Conservation (phyloP, 2,888 invertebrate species). For the Melangyna quadrimaculata region DNA sequence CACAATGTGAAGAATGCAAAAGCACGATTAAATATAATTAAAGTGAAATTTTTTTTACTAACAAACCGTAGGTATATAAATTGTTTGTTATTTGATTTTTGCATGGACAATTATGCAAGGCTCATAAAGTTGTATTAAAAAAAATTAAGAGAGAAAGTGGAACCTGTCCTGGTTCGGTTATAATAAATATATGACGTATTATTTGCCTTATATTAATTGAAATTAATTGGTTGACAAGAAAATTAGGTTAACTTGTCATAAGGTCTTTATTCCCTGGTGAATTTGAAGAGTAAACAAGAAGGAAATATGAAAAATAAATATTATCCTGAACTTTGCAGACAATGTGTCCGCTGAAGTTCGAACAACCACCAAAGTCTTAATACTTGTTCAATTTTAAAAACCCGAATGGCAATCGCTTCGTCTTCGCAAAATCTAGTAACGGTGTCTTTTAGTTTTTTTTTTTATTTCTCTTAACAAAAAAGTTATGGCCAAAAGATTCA, state of each 20-base stretch:
- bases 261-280: not conserved
- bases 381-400: too few relatives aligned
- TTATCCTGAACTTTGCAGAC: too few relatives aligned
- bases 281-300: not conserved
- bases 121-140: conserved; percentile 4
- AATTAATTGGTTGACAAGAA: not conserved
- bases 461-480: too few relatives aligned
- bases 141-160: conserved; percentile 26
- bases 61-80: conserved; percentile 25
- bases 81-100: conserved; percentile 56
- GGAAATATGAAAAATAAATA: too few relatives aligned
- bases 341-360: too few relatives aligned
- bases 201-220: not conserved
- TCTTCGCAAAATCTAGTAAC: too few relatives aligned
- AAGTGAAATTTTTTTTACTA: conserved; percentile 57
- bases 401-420: too few relatives aligned
- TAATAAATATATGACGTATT: conserved; percentile 10
- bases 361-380: too few relatives aligned
- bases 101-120: conserved; percentile 31
- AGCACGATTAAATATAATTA: conserved; percentile 62
- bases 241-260: conserved; percentile 43
- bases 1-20: conserved; percentile 58
- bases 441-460: too few relatives aligned
- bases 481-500: too few relatives aligned
- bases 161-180: conserved; percentile 7